phyloP scores from a whole-genome alignment of 2,113 vertebrate species.

The Pelodiscus sinensis region DNA sequence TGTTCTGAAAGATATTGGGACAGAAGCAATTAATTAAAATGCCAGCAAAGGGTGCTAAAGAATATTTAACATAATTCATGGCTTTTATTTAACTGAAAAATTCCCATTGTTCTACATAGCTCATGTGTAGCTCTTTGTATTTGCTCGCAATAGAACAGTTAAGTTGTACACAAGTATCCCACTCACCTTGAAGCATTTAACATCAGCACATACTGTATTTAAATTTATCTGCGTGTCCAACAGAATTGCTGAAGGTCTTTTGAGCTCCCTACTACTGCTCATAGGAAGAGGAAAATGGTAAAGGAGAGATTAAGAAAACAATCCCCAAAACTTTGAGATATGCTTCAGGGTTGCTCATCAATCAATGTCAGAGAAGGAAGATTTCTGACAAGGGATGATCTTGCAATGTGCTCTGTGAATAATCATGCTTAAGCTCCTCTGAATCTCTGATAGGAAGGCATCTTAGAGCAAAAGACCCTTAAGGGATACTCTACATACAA shows the following conservation, averaged over 20 bases:
- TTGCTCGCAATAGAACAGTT: background rate
- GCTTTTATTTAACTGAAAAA: background rate
- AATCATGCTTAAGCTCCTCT: background rate
- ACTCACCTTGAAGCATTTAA: background rate
- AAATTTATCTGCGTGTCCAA: background rate
- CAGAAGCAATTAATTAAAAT: background rate
- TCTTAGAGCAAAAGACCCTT: background rate
- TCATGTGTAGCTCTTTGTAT: background rate
- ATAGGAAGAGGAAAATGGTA: background rate
- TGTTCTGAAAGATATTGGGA: background rate
- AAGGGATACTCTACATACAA: background rate
- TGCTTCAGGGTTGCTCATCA: background rate
- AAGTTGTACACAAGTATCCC: background rate
- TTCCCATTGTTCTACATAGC: background rate
- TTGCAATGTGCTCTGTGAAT: background rate
- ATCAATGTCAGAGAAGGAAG: fast-evolving
- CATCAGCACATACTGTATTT: fast-evolving
- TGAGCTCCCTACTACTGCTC: background rate
- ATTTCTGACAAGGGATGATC: background rate
- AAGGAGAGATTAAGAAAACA: background rate
- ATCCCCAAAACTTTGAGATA: background rate
- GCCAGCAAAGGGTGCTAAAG: background rate
- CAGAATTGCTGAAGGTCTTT: background rate
- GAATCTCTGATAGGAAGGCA: background rate
- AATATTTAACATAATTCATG: background rate